A percentile compares a stretch with the other conserved stretches of the same genome.
Conservation (phyloP, 2,797 vertebrate species). For the Dendrocincla tyrannina region DNA sequence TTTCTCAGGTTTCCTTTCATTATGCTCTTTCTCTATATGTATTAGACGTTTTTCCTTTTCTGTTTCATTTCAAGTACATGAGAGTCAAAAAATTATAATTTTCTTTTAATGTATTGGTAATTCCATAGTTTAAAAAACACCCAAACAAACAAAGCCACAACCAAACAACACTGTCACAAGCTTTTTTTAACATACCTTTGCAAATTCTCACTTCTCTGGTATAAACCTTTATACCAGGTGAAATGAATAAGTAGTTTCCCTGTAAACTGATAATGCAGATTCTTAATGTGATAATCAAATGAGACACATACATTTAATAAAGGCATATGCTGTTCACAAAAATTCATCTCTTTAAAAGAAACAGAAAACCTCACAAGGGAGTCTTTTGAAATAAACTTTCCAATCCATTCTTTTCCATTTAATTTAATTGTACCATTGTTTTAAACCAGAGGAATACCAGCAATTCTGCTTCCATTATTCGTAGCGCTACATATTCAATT, state of each 20-base stretch:
- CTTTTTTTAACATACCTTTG: not conserved
- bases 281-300: not conserved
- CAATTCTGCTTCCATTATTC: not conserved
- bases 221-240: not conserved
- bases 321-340: not conserved
- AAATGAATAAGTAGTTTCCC: not conserved
- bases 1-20: not conserved
- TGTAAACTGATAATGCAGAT: not conserved
- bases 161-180: not conserved
- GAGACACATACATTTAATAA: not conserved
- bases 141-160: not conserved
- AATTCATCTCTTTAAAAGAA: not conserved
- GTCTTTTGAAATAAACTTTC: not conserved
- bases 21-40: not conserved
- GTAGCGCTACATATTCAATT: not conserved
- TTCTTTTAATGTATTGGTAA: not conserved
- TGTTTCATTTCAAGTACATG: not conserved
- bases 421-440: not conserved
- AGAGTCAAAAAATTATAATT: not conserved
- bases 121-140: not conserved
- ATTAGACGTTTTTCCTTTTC: not conserved
- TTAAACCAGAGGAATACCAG: not conserved
- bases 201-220: not conserved
- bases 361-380: not conserved
- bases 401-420: not conserved